A percentile compares a stretch with the other conserved stretches of the same genome.
Conservation (phyloP, 2,113 vertebrate species). For the Lepus americanus region DNA sequence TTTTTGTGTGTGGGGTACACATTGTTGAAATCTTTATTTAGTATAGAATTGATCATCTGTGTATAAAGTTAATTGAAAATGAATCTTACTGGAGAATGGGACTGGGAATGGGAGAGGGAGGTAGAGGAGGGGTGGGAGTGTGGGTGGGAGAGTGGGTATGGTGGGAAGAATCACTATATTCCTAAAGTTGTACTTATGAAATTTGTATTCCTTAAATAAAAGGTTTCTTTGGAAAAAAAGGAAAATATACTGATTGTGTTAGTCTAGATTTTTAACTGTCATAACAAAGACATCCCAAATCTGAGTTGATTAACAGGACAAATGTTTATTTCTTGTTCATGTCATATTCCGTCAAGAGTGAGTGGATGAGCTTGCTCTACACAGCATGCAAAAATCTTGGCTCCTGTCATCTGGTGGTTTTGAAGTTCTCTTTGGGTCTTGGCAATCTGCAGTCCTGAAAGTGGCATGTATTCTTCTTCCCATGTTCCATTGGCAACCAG, state of each 20-base stretch:
- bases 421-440: neutral
- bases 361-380: neutral
- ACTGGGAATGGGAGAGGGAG: too few relatives aligned
- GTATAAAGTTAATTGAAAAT: too few relatives aligned
- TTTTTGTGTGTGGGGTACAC: too few relatives aligned
- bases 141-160: too few relatives aligned
- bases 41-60: too few relatives aligned
- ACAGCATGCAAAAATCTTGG: neutral
- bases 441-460: neutral
- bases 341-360: neutral
- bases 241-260: neutral
- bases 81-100: too few relatives aligned
- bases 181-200: too few relatives aligned
- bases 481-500: neutral
- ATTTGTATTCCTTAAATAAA: too few relatives aligned
- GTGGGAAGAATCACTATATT: too few relatives aligned
- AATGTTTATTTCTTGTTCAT: neutral
- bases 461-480: constrained; percentile 12
- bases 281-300: neutral
- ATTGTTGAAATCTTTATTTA: too few relatives aligned
- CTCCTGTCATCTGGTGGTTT: neutral
- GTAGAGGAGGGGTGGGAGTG: too few relatives aligned
- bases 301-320: neutral
- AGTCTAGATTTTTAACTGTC: neutral
- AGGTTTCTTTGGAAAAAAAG: too few relatives aligned